A percentile compares a stretch with the other conserved stretches of the same genome.
Conservation (phyloP, 2,888 invertebrate genomes). For the Orthonychiurus folsomi region DNA sequence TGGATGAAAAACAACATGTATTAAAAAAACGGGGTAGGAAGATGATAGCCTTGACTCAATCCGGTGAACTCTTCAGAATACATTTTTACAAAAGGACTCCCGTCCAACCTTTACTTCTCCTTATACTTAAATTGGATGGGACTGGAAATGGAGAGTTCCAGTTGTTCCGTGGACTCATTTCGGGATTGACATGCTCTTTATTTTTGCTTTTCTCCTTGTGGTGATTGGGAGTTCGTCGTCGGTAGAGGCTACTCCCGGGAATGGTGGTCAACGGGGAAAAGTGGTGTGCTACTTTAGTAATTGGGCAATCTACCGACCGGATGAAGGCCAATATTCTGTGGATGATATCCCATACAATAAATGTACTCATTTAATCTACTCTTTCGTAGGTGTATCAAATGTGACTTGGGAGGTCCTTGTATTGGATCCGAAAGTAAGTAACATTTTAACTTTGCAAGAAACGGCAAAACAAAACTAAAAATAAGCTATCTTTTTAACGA, state of each 20-base stretch:
- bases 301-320: constrained; percentile 79
- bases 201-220: not conserved
- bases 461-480: not conserved
- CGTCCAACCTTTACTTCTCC: not conserved
- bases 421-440: constrained; percentile 65
- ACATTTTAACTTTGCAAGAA: too few relatives aligned
- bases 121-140: not conserved
- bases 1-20: not conserved
- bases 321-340: constrained; percentile 68
- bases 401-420: constrained; percentile 65
- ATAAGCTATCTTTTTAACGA: not conserved
- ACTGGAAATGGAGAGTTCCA: not conserved
- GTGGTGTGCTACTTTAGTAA: constrained; percentile 59
- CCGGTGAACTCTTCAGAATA: not conserved
- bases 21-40: not conserved
- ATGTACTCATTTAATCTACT: constrained; percentile 80
- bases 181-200: not conserved
- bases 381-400: constrained; percentile 77
- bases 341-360: constrained; percentile 72
- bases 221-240: too few relatives aligned
- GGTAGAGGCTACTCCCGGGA: constrained; percentile 24
- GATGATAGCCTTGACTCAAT: constrained; percentile 1
- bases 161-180: not conserved
- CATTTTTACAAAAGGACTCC: not conserved
- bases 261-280: constrained; percentile 31